Conservation (phyloP, 1,140 invertebrate species). For the Diachasmimorpha longicaudata region DNA sequence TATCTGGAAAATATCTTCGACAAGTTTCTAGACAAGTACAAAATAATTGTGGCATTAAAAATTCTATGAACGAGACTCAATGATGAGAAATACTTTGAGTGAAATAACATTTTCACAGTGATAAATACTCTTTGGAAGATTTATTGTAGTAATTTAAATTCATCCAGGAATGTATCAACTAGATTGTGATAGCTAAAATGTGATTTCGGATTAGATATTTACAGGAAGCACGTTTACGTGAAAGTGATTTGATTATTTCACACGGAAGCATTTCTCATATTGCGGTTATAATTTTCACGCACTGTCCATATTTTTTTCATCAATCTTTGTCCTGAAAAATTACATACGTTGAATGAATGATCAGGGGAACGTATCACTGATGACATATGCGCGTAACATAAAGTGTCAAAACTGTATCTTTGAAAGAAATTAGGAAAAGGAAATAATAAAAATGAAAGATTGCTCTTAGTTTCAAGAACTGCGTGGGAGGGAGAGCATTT, state of each 20-base stretch:
- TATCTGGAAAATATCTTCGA: constrained; percentile 51
- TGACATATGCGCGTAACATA: constrained; percentile 54
- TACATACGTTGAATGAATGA: background rate
- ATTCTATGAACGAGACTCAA: constrained; percentile 38
- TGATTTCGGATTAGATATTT: background rate
- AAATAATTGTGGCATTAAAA: constrained; percentile 39
- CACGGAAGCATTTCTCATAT: constrained; percentile 45
- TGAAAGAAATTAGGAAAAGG: background rate
- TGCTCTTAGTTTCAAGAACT: constrained; percentile 43
- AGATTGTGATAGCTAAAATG: background rate
- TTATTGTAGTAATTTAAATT: background rate
- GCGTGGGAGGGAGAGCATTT: constrained; percentile 29
- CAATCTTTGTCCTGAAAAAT: background rate
- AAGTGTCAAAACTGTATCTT: constrained; percentile 45
- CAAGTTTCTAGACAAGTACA: constrained; percentile 47
- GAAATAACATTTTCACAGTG: background rate
- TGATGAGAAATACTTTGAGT: constrained; percentile 41
- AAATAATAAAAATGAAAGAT: background rate
- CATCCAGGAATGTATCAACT: background rate
- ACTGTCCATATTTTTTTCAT: constrained; percentile 34
- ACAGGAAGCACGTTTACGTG: background rate
- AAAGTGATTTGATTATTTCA: background rate
- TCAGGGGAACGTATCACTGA: constrained; percentile 15
- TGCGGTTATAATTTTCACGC: constrained; percentile 36
- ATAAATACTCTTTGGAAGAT: background rate